phyloP scores from a whole-genome alignment of 1,140 invertebrate species.

The Zaprionus africanus region DNA sequence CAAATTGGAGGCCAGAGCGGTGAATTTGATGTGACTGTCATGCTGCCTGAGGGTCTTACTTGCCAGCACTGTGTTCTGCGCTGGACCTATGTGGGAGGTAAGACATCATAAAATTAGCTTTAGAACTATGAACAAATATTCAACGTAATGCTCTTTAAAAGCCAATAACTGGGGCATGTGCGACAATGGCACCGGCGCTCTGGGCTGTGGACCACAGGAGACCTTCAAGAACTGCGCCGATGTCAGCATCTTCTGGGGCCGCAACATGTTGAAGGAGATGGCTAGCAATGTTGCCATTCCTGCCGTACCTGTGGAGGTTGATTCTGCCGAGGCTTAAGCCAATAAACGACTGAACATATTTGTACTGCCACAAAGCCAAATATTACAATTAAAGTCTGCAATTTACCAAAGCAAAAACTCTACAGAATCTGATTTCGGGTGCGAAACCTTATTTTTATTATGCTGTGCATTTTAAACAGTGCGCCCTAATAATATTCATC shows the following conservation, averaged over 20 bases:
- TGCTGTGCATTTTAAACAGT: background rate
- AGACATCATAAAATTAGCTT: background rate
- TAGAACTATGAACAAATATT: background rate
- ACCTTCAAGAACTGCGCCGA: conserved; percentile 89
- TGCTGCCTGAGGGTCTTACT: conserved; percentile 85
- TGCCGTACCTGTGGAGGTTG: conserved; percentile 49
- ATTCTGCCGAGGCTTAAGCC: conserved; percentile 26
- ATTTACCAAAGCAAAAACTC: background rate
- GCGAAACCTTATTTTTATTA: too few species aligned
- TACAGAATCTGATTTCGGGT: too few species aligned
- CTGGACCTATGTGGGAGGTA: conserved; percentile 87
- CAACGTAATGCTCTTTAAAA: conserved; percentile 26
- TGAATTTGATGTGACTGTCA: conserved; percentile 79
- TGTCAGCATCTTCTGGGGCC: conserved; percentile 85
- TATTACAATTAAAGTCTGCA: conserved; percentile 26
- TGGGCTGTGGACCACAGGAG: conserved; percentile 89
- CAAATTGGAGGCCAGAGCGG: conserved; percentile 63
- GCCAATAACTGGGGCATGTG: conserved; percentile 87
- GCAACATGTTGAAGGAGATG: conserved; percentile 61
- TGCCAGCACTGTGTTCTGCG: conserved; percentile 89
- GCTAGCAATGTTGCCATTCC: conserved; percentile 31
- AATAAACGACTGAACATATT: background rate
- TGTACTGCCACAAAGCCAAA: conserved; percentile 33
- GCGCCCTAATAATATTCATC: background rate
- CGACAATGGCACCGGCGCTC: conserved; percentile 70